Evolutionary conservation across 2,797 vertebrate genomes (phyloP).

Genomic region (Gallinago stenura): DNA sequence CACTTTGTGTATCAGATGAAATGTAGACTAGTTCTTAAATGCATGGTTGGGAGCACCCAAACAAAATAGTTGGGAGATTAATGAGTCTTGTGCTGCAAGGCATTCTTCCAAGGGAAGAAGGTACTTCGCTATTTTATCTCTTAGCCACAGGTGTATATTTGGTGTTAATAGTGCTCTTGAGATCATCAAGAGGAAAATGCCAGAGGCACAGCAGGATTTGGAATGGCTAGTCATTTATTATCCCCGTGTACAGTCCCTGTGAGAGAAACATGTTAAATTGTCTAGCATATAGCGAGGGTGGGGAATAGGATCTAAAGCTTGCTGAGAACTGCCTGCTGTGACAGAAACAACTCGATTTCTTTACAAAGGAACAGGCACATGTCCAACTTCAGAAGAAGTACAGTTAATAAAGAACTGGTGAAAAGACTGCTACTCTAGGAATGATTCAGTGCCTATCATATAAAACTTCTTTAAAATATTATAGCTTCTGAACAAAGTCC

Average conservation of each 20-base stretch:
- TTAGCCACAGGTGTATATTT: conserved; percentile 64
- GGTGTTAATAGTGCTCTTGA: conserved; percentile 65
- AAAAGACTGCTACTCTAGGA: not conserved
- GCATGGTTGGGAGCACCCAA: conserved; percentile 4
- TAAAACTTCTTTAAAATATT: not conserved
- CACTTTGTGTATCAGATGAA: not conserved
- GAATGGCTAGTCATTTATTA: conserved; percentile 60
- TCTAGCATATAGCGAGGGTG: conserved; percentile 15
- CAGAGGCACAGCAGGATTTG: conserved; percentile 54
- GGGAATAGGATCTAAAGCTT: conserved; percentile 50
- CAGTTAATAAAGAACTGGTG: conserved; percentile 27
- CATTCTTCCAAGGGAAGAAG: conserved; percentile 44
- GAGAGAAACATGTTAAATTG: conserved; percentile 50
- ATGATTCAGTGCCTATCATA: not conserved
- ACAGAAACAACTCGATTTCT: conserved; percentile 53
- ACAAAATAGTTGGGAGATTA: conserved; percentile 43
- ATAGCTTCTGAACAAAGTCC: not conserved
- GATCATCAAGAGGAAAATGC: conserved; percentile 59
- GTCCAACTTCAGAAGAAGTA: conserved; percentile 11
- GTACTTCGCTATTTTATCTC: conserved; percentile 54
- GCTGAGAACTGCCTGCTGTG: conserved; percentile 47
- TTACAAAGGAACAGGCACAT: not conserved
- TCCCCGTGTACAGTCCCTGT: not conserved
- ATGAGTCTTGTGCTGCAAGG: conserved; percentile 37
- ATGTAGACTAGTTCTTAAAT: not conserved